Conservation (phyloP, 1,140 invertebrate genomes). For the Kradibia gibbosae region DNA sequence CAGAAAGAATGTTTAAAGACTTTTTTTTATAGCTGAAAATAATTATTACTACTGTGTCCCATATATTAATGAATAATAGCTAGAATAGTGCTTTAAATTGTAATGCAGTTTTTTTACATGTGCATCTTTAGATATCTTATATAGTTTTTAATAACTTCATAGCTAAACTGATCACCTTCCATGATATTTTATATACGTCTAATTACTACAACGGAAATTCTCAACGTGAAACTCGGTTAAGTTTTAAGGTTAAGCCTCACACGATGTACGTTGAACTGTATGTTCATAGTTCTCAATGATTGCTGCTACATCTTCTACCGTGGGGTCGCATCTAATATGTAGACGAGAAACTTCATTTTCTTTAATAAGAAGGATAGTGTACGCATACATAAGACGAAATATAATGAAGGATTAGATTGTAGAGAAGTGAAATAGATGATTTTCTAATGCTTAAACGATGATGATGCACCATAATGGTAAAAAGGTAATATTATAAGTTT, state of each 20-base stretch:
- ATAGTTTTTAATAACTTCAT: conserved; percentile 7
- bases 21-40: no score
- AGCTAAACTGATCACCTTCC: conserved; percentile 21
- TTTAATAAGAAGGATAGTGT: background rate
- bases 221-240: conserved; percentile 15
- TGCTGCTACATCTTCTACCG: background rate
- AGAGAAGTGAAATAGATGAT: no score
- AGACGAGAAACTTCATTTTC: conserved; percentile 6
- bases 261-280: background rate
- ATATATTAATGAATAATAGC: no score
- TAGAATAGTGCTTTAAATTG: no score
- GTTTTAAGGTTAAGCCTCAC: background rate
- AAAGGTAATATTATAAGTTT: no score
- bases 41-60: no score
- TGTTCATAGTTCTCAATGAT: conserved; percentile 7
- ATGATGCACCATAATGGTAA: no score
- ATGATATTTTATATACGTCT: conserved; percentile 6
- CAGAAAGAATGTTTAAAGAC: no score
- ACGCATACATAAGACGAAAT: no score
- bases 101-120: background rate
- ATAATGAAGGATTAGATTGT: no score
- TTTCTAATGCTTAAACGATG: no score
- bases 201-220: conserved; percentile 22
- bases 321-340: background rate
- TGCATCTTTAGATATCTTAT: background rate